Conservation (phyloP, 2,113 vertebrate genomes). For the Danionella cerebrum region DNA sequence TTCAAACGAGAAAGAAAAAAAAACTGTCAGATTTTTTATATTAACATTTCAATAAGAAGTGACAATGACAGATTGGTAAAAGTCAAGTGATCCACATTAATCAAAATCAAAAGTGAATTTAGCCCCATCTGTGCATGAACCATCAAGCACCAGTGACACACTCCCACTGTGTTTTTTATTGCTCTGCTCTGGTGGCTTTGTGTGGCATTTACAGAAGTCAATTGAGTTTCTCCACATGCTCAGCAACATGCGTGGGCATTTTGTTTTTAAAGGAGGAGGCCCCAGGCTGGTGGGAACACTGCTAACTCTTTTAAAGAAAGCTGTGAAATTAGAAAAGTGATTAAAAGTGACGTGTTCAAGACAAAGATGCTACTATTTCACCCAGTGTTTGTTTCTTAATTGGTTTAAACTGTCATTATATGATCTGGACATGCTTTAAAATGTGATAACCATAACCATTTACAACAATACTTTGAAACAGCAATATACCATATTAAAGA, state of each 20-base stretch:
- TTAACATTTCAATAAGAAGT: not conserved
- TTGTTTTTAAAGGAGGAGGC: conserved; percentile 37
- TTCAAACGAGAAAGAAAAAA: too few relatives aligned
- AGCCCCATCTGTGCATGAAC: not conserved
- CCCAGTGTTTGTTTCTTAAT: not conserved
- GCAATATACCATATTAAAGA: too few relatives aligned
- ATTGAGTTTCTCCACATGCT: conserved; percentile 27
- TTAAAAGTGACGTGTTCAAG: conserved; percentile 38
- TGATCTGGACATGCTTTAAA: not conserved
- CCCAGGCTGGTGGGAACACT: conserved; percentile 37
- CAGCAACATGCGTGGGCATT: conserved; percentile 25
- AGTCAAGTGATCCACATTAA: conserved; percentile 24
- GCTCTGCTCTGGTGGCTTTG: conserved; percentile 27
- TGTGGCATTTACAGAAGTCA: conserved; percentile 21
- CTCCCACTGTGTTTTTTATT: conserved; percentile 27
- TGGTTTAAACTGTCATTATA: not conserved
- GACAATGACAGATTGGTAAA: conserved; percentile 13
- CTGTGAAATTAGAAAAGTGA: conserved; percentile 51
- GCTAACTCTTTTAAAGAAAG: conserved; percentile 41
- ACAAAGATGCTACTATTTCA: not conserved
- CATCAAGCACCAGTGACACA: conserved; percentile 1
- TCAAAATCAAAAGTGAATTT: conserved; percentile 9
- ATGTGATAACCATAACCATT: too few relatives aligned
- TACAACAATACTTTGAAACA: too few relatives aligned
- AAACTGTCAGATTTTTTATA: not conserved